Percentiles rank a stretch among this genome's conserved stretches.
Evolutionary conservation across 2,888 invertebrate species (phyloP).

Genomic region (Rhagonycha fulva): DNA sequence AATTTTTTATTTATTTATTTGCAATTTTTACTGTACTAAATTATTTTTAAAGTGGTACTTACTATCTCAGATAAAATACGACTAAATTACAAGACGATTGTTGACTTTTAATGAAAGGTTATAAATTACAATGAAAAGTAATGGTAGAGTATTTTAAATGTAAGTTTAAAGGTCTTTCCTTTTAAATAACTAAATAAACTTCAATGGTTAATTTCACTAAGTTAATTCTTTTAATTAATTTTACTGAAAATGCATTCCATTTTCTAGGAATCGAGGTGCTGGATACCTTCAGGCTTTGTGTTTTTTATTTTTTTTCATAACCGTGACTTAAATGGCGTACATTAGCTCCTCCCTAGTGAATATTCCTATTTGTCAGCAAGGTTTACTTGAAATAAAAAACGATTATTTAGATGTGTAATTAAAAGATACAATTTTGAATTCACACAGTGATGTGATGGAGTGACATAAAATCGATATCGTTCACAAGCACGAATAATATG

Average conservation of each 20-base stretch:
- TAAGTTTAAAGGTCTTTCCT: no score
- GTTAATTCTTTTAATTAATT: background rate
- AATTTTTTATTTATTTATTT: no score
- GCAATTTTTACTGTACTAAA: no score
- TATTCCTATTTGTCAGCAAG: background rate
- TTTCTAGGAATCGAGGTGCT: no score
- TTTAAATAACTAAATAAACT: background rate
- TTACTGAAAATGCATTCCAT: background rate
- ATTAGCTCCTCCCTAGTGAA: background rate
- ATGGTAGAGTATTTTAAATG: background rate
- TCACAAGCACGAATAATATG: background rate
- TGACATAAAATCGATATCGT: background rate
- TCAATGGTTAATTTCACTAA: background rate
- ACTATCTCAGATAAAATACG: background rate
- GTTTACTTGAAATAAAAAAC: background rate
- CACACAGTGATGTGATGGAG: background rate
- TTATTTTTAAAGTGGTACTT: background rate
- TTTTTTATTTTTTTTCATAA: background rate
- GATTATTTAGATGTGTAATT: background rate
- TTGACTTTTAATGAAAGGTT: background rate
- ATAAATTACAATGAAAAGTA: background rate
- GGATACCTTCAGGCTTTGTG: no score
- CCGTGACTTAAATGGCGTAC: background rate
- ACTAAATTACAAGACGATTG: background rate
- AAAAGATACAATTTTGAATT: background rate